phyloP scores from a whole-genome alignment of 92 coral and sea anemone species.

The Parazoanthus swiftii region DNA sequence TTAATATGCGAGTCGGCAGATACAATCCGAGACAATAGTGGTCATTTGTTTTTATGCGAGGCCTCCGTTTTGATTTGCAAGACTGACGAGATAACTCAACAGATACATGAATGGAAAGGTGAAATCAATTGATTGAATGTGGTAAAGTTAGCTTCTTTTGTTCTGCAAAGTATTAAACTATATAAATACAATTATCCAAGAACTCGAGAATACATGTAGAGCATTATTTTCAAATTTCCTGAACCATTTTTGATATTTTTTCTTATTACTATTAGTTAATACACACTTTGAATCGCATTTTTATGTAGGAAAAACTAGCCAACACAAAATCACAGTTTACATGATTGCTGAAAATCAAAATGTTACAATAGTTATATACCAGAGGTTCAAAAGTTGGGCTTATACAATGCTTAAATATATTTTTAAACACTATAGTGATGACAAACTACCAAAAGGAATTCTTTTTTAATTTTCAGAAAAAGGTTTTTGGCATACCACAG shows the following conservation, averaged over 20 bases:
- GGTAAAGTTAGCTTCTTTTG: neutral
- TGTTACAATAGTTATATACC: too few relatives aligned
- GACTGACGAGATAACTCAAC: neutral
- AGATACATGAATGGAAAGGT: neutral
- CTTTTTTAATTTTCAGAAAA: too few relatives aligned
- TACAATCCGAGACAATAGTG: conserved; percentile 29
- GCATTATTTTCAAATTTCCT: too few relatives aligned
- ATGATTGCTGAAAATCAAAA: neutral
- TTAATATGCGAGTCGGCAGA: neutral
- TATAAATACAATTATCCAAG: too few relatives aligned
- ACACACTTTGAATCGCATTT: neutral
- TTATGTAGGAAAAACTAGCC: neutral
- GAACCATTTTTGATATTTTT: too few relatives aligned
- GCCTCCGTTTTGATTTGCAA: neutral
- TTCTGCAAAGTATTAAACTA: too few relatives aligned
- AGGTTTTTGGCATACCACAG: too few relatives aligned
- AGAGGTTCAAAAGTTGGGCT: neutral
- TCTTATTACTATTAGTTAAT: too few relatives aligned
- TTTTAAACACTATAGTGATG: neutral
- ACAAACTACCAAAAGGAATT: neutral
- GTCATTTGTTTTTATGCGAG: conserved; percentile 25
- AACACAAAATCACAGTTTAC: too few relatives aligned
- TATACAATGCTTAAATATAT: too few relatives aligned
- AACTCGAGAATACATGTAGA: too few relatives aligned
- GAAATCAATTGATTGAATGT: neutral